A percentile compares a stretch with the other conserved stretches of the same genome.
These are phyloP conservation scores for Nomada ruficornis DNA, from an alignment of 2,888 invertebrate genomes.

Conservation along the genomic window DNA sequence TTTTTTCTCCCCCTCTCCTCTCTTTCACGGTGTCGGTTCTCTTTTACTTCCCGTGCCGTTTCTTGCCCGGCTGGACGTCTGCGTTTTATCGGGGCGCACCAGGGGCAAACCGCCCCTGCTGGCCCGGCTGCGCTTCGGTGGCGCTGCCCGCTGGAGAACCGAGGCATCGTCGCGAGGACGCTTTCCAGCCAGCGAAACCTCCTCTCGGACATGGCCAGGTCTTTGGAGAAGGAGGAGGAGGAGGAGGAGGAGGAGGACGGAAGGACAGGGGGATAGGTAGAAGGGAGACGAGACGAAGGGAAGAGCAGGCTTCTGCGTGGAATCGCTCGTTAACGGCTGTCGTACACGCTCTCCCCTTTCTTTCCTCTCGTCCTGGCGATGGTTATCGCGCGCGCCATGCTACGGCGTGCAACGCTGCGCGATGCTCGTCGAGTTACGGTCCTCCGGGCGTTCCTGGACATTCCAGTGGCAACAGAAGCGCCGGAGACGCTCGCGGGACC, in stretches of 20 bases:
- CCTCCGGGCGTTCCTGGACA: slow-evolving; percentile 69
- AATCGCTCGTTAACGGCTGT: slow-evolving; percentile 75
- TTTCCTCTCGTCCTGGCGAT: slow-evolving; percentile 69
- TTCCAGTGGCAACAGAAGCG: slow-evolving; percentile 64
- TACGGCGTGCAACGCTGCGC: slow-evolving; percentile 51
- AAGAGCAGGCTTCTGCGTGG: slow-evolving; percentile 63
- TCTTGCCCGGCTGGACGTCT: slow-evolving; percentile 8
- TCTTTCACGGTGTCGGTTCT: slow-evolving; percentile 3
- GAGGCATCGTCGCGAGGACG: neutral
- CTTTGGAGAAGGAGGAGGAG: neutral
- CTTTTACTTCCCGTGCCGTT: neutral
- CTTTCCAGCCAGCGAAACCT: slow-evolving; percentile 17
- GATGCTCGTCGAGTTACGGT: slow-evolving; percentile 65
- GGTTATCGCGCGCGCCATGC: slow-evolving; percentile 70
- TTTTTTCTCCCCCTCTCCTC: slow-evolving; percentile 43
- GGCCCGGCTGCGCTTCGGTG: neutral
- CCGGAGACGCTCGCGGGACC: slow-evolving; percentile 42
- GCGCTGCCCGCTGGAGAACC: too few relatives aligned
- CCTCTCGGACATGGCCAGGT: neutral
- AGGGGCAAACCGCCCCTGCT: slow-evolving; percentile 45
- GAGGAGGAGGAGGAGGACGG: slow-evolving; percentile 28
- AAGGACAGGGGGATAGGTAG: neutral
- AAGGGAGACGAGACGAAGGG: slow-evolving; percentile 18
- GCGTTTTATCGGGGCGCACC: slow-evolving; percentile 32
- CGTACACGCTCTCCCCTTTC: slow-evolving; percentile 70